Evolutionary conservation across 1,140 invertebrate species (phyloP).

Genomic region (Drosophila miranda): DNA sequence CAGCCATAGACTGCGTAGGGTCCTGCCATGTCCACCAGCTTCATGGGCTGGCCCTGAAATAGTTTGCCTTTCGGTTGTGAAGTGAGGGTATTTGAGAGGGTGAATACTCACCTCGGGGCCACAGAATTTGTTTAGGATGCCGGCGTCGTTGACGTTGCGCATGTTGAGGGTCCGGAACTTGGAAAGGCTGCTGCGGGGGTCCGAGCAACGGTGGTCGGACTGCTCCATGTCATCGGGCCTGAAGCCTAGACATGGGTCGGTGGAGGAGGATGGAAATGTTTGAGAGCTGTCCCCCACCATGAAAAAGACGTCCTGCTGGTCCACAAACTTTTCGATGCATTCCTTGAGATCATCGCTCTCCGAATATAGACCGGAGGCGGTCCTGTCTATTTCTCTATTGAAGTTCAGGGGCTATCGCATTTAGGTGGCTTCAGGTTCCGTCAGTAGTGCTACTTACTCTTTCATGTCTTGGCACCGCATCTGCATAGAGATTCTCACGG

Average conservation of each 20-base stretch:
- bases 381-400: conserved; percentile 61
- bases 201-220: background rate
- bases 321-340: conserved; percentile 11
- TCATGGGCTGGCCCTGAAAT: background rate
- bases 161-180: background rate
- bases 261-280: conserved; percentile 17
- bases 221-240: conserved; percentile 13
- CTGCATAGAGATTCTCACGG: conserved; percentile 43
- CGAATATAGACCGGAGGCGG: conserved; percentile 7
- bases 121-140: no score
- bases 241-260: conserved; percentile 51
- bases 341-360: conserved; percentile 8
- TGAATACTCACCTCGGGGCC: no score
- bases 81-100: no score
- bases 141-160: no score
- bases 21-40: conserved; percentile 54
- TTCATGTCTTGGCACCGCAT: conserved; percentile 50
- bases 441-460: conserved; percentile 59
- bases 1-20: conserved; percentile 41
- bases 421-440: conserved; percentile 44
- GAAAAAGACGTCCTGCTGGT: conserved; percentile 19
- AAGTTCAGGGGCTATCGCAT: conserved; percentile 55
- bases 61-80: background rate
- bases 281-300: conserved; percentile 10
- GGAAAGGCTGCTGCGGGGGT: background rate